Evolutionary conservation across 2,113 vertebrate genomes (phyloP).

Genomic region (Brachyistius frenatus): DNA sequence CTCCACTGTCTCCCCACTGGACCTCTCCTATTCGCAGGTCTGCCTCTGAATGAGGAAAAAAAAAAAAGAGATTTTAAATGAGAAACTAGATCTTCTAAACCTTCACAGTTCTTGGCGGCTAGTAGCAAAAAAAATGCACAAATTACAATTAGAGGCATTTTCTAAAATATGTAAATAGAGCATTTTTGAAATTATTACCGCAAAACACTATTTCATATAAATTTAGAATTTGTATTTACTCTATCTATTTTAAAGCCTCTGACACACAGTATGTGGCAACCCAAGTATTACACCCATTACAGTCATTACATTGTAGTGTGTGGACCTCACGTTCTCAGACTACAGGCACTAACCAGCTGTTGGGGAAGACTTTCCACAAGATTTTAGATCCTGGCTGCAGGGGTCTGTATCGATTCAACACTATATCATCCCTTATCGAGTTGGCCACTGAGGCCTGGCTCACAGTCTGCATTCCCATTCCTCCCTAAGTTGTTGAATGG

Average conservation of each 20-base stretch:
- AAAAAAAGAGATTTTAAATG: background rate
- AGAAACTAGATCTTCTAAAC: background rate
- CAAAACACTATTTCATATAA: background rate
- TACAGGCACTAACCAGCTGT: background rate
- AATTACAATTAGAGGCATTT: background rate
- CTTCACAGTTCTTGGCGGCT: background rate
- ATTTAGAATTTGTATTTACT: background rate
- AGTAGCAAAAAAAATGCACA: background rate
- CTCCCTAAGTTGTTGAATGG: background rate
- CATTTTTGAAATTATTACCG: background rate
- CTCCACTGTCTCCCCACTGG: conserved; percentile 80
- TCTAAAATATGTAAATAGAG: background rate
- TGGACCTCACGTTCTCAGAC: background rate
- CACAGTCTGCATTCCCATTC: background rate
- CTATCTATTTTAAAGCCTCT: background rate
- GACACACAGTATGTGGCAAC: background rate
- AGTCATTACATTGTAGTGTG: no score
- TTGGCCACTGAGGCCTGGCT: background rate
- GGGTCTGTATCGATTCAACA: background rate
- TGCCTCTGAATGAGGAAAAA: conserved; percentile 59
- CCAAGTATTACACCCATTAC: background rate
- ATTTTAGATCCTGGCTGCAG: background rate
- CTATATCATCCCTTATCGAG: background rate
- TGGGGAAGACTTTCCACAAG: background rate
- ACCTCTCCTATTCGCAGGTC: conserved; percentile 77